A percentile compares a stretch with the other conserved stretches of the same genome.
These are phyloP conservation scores for Pavo muticus DNA, from an alignment of 2,113 vertebrate species.

Conservation along the genomic window DNA sequence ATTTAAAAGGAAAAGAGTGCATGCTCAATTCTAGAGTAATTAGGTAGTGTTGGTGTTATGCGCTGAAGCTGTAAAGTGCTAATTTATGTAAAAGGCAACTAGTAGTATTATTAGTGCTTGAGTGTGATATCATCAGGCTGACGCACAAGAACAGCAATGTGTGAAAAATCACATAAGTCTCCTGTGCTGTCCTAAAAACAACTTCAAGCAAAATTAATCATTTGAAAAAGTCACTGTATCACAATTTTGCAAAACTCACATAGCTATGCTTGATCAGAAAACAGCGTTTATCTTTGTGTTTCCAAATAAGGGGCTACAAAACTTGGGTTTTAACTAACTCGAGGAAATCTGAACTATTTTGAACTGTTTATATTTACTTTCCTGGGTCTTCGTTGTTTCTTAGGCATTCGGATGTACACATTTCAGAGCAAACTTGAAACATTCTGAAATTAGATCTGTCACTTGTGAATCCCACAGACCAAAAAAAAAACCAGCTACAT, in stretches of 20 bases:
- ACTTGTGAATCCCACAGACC: background rate
- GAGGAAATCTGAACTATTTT: background rate
- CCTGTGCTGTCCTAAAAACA: conserved; percentile 18
- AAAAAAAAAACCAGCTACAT: background rate
- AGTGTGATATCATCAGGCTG: conserved; percentile 63
- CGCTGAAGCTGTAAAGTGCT: conserved; percentile 61
- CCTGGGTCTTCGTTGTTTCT: background rate
- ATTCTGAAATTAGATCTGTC: rapidly evolving
- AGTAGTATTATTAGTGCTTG: conserved; percentile 46
- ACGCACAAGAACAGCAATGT: conserved; percentile 16
- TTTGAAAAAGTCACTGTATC: background rate
- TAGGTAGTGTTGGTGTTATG: conserved; percentile 55
- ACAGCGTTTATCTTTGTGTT: background rate
- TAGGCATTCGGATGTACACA: background rate
- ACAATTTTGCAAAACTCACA: background rate
- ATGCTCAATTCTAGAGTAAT: conserved; percentile 54
- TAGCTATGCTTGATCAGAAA: background rate
- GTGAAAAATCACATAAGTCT: conserved; percentile 50
- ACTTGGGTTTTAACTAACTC: background rate
- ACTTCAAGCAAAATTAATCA: conserved; percentile 11
- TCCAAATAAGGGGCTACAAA: background rate
- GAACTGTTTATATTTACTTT: background rate
- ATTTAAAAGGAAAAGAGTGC: conserved; percentile 59
- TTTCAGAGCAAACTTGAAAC: background rate
- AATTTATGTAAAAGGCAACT: conserved; percentile 65